Percentiles rank a stretch among this genome's conserved stretches.
phyloP scores from a whole-genome alignment of 2,888 invertebrate genomes.

The Drosophila anomalata region DNA sequence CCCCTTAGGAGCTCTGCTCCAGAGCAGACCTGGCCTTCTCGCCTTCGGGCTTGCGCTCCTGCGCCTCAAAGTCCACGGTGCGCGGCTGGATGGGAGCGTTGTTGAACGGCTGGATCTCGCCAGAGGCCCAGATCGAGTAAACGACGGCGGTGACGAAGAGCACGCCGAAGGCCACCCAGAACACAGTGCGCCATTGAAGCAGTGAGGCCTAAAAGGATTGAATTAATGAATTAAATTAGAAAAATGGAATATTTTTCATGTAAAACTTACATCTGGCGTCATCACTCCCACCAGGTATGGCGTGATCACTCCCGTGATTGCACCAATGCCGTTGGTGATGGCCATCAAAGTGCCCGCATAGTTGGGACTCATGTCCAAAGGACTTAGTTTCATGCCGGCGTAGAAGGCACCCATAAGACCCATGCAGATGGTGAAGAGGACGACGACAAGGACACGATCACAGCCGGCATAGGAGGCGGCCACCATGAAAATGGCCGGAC shows the following conservation, averaged over 20 bases:
- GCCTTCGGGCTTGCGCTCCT: conserved; percentile 56
- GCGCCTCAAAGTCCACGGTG: conserved; percentile 61
- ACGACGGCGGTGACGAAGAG: conserved; percentile 88
- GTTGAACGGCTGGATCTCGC: conserved; percentile 91
- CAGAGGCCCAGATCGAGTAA: conserved; percentile 89
- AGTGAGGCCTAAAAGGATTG: conserved; percentile 85
- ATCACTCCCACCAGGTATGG: conserved; percentile 88
- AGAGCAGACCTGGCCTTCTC: conserved; percentile 15
- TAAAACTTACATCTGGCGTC: conserved; percentile 87
- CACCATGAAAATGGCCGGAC: conserved; percentile 88
- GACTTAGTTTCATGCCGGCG: conserved; percentile 89
- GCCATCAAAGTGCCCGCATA: conserved; percentile 88
- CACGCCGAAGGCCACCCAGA: conserved; percentile 91
- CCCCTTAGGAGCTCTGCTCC: conserved; percentile 60
- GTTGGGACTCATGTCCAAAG: conserved; percentile 88
- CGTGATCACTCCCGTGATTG: conserved; percentile 89
- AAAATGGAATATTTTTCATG: neutral
- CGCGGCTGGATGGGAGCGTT: conserved; percentile 78
- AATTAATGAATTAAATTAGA: neutral
- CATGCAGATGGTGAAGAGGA: conserved; percentile 88
- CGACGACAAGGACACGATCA: conserved; percentile 86
- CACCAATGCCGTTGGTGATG: conserved; percentile 89
- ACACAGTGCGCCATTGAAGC: conserved; percentile 90
- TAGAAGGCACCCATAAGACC: conserved; percentile 89
- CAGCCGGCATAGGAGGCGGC: conserved; percentile 89